Conservation (phyloP, 2,888 invertebrate genomes). For the Sinotaia quadrata region DNA sequence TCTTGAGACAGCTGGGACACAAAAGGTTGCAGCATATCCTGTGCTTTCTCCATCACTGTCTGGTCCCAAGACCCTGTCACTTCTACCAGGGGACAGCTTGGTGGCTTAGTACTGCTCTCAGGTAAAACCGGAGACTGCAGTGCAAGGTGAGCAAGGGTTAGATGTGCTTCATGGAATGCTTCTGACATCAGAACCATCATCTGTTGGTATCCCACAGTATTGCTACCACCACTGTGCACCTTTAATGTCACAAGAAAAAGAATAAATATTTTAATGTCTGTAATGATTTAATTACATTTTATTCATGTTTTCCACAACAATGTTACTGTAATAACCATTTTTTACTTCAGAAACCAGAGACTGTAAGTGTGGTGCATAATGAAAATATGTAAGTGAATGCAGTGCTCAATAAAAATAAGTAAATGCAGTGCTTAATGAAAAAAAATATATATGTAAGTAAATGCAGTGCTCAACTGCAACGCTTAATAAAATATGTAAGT, state of each 20-base stretch:
- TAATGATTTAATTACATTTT: too few species aligned
- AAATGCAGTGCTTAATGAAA: too few species aligned
- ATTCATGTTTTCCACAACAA: too few species aligned
- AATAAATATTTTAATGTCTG: too few species aligned
- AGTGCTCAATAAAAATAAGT: too few species aligned
- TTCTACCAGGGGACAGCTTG: conserved; percentile 7
- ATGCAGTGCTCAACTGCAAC: too few species aligned
- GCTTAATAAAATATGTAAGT: too few species aligned
- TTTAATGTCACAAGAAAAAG: not conserved
- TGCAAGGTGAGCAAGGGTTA: conserved; percentile 14
- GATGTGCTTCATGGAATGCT: conserved; percentile 29
- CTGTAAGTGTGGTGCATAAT: too few species aligned
- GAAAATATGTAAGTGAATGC: too few species aligned
- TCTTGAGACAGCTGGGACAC: conserved; percentile 36
- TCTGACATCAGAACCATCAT: conserved; percentile 24
- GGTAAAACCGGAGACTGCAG: conserved; percentile 7
- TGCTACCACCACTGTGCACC: conserved; percentile 24
- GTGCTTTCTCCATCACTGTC: conserved; percentile 17
- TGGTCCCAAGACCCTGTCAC: not conserved
- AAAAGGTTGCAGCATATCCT: conserved; percentile 33
- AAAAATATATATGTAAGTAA: too few species aligned
- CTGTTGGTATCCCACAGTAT: conserved; percentile 21
- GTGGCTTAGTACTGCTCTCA: not conserved
- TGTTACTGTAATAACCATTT: too few species aligned
- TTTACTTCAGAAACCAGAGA: too few species aligned